Conservation (phyloP, 2,888 invertebrate genomes). For the Thumatha senex region DNA sequence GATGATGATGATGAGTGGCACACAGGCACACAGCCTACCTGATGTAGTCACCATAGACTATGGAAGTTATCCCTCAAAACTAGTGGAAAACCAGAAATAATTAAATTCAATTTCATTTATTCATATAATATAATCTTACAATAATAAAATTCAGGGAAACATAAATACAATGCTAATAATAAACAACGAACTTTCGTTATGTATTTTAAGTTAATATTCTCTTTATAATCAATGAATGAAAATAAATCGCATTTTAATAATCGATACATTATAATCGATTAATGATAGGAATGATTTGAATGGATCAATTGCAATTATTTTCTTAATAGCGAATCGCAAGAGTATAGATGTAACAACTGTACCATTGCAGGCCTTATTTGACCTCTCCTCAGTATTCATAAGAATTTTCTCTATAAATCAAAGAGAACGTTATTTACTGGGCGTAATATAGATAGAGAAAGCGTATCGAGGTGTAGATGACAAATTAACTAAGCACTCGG, state of each 20-base stretch:
- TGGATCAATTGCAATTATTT: conserved; percentile 60
- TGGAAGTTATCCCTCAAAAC: no score
- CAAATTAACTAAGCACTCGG: conserved; percentile 58
- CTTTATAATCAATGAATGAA: conserved; percentile 58
- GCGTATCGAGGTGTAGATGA: conserved; percentile 66
- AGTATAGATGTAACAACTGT: conserved; percentile 41
- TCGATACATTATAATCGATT: conserved; percentile 44
- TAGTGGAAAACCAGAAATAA: conserved; percentile 8
- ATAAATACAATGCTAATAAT: conserved; percentile 81
- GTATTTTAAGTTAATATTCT: conserved; percentile 62
- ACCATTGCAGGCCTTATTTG: conserved; percentile 17
- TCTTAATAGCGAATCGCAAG: conserved; percentile 43
- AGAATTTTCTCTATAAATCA: conserved; percentile 39
- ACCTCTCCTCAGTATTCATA: conserved; percentile 20
- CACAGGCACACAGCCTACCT: no score
- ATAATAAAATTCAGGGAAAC: conserved; percentile 81
- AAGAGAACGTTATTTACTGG: conserved; percentile 33
- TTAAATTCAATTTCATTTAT: conserved; percentile 54
- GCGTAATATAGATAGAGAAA: conserved; percentile 60
- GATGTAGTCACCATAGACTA: no score
- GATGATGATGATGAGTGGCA: no score
- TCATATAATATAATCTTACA: conserved; percentile 79
- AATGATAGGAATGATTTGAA: conserved; percentile 78
- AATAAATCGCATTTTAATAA: conserved; percentile 56
- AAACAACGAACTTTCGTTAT: conserved; percentile 68